Conservation (phyloP, 1,140 invertebrate species). For the Trichonephila clavipes region DNA sequence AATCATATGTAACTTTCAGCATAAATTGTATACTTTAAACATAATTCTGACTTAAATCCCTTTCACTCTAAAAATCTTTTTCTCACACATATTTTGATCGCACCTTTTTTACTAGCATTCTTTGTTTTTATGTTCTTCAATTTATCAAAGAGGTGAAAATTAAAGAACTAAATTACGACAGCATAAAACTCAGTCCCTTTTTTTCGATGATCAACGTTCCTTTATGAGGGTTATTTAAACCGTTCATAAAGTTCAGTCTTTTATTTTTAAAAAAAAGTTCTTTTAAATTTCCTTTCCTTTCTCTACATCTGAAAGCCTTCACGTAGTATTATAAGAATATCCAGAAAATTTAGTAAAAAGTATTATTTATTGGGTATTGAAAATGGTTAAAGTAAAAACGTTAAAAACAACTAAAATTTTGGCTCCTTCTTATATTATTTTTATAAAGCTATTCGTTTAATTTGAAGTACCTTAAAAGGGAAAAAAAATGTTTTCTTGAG, state of each 20-base stretch:
- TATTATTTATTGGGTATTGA: neutral
- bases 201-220: neutral
- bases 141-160: constrained; percentile 39
- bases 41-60: neutral
- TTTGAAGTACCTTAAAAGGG: neutral
- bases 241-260: neutral
- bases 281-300: neutral
- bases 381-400: neutral
- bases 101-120: neutral
- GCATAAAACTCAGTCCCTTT: constrained; percentile 21
- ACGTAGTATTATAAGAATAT: constrained; percentile 3
- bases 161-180: constrained; percentile 32
- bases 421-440: neutral
- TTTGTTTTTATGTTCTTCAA: constrained; percentile 23
- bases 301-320: neutral
- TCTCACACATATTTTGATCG: neutral
- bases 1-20: no score
- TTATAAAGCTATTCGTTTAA: neutral
- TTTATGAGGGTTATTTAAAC: constrained; percentile 4
- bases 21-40: neutral
- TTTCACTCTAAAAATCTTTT: neutral
- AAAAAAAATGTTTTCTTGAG: no score
- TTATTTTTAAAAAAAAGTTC: neutral
- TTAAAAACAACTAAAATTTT: neutral
- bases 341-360: neutral